Percentiles rank a stretch among this genome's conserved stretches.
Evolutionary conservation across 2,797 vertebrate species (phyloP).

Genomic region (Choloepus didactylus): DNA sequence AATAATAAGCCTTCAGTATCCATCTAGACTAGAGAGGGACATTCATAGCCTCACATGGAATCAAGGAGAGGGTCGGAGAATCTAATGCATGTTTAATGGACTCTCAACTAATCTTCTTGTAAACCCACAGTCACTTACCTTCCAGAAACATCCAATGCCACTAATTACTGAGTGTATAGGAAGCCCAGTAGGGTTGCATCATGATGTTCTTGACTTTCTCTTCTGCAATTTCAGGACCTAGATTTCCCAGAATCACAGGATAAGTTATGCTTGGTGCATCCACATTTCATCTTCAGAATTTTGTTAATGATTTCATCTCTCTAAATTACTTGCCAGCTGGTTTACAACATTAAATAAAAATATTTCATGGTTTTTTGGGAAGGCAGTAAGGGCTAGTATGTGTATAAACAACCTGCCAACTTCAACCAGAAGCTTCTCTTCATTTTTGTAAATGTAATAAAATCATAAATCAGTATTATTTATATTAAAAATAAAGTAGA

Average conservation of each 20-base stretch:
- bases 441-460: background rate
- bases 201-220: background rate
- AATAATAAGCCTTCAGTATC: background rate
- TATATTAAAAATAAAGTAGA: background rate
- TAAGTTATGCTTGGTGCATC: background rate
- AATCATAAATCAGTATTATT: background rate
- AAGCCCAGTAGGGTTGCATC: background rate
- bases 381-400: background rate
- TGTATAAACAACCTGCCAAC: background rate
- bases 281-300: background rate
- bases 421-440: background rate
- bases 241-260: background rate
- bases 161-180: accelerated
- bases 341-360: background rate
- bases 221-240: background rate
- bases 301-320: background rate
- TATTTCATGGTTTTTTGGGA: background rate
- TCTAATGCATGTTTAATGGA: background rate
- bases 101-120: background rate
- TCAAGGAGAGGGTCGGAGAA: background rate
- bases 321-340: background rate
- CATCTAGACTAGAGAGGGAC: background rate
- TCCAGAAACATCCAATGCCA: background rate
- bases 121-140: background rate
- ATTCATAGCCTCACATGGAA: background rate